Percentiles rank a stretch among this genome's conserved stretches.
phyloP scores from a whole-genome alignment of 2,888 invertebrate species.

The Choreutis nemorana region DNA sequence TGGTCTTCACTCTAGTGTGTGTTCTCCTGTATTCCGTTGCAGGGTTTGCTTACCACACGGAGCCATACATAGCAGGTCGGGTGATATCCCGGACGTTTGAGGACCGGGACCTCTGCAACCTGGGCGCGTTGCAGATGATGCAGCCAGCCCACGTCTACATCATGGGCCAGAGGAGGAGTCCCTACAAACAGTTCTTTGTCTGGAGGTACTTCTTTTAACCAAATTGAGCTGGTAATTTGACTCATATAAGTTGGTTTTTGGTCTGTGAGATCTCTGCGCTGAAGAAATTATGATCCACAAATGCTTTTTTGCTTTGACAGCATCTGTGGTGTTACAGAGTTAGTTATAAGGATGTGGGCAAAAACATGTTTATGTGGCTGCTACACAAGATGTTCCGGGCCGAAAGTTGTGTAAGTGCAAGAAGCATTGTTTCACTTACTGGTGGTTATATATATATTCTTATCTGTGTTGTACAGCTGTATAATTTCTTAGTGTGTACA shows the following conservation, averaged over 20 bases:
- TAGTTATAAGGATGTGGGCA: too few relatives aligned
- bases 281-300: neutral
- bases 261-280: too few relatives aligned
- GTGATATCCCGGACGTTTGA: constrained; percentile 40
- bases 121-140: constrained; percentile 49
- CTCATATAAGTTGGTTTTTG: constrained; percentile 5
- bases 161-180: constrained; percentile 42
- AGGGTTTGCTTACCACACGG: constrained; percentile 62
- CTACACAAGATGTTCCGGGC: too few relatives aligned
- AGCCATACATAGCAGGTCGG: constrained; percentile 55
- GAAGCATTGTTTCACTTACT: too few relatives aligned
- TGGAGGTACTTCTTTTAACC: constrained; percentile 37
- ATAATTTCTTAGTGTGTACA: too few relatives aligned
- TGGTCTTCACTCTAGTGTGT: too few relatives aligned
- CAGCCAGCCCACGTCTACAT: constrained; percentile 37
- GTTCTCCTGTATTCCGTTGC: too few relatives aligned
- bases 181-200: constrained; percentile 45
- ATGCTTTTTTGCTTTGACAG: neutral
- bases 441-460: too few relatives aligned
- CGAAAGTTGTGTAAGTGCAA: too few relatives aligned
- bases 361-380: too few relatives aligned
- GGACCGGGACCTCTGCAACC: constrained; percentile 51
- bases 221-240: neutral
- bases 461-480: too few relatives aligned
- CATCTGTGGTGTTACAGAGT: too few relatives aligned